Evolutionary conservation across 1,140 invertebrate genomes (phyloP).

Genomic region (Wasmannia auropunctata): DNA sequence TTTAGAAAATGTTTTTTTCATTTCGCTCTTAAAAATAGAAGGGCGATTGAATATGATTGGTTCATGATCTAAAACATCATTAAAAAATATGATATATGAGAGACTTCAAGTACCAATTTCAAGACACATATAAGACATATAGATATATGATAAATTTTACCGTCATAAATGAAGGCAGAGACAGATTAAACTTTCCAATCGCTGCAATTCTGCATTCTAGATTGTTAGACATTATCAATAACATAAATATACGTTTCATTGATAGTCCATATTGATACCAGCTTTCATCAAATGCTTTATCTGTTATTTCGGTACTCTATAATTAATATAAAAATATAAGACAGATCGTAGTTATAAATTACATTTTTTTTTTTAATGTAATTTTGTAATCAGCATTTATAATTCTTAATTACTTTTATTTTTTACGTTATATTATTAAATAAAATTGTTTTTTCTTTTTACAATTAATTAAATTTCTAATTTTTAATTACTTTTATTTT

Average conservation of each 20-base stretch:
- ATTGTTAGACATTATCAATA: conserved; percentile 57
- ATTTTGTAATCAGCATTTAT: background rate
- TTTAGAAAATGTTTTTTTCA: background rate
- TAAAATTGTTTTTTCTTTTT: background rate
- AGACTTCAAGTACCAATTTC: background rate
- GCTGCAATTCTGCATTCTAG: conserved; percentile 63
- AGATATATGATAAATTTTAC: conserved; percentile 27
- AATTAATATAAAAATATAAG: background rate
- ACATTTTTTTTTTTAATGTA: background rate
- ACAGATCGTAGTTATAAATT: background rate
- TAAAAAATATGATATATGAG: background rate
- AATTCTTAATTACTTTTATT: background rate
- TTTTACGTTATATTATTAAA: background rate
- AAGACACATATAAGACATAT: background rate
- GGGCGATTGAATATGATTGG: conserved; percentile 30
- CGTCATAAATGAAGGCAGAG: conserved; percentile 68
- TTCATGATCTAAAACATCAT: conserved; percentile 28
- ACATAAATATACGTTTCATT: conserved; percentile 24
- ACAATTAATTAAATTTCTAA: too few species aligned
- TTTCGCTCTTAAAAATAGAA: conserved; percentile 3
- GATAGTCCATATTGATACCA: conserved; percentile 53
- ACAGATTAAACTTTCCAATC: conserved; percentile 61
- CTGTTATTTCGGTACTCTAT: conserved; percentile 63
- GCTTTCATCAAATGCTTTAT: conserved; percentile 61
- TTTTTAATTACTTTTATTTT: too few species aligned